These are phyloP conservation scores for Drosophila falleni DNA, from an alignment of 2,888 invertebrate species.

Conservation along the genomic window DNA sequence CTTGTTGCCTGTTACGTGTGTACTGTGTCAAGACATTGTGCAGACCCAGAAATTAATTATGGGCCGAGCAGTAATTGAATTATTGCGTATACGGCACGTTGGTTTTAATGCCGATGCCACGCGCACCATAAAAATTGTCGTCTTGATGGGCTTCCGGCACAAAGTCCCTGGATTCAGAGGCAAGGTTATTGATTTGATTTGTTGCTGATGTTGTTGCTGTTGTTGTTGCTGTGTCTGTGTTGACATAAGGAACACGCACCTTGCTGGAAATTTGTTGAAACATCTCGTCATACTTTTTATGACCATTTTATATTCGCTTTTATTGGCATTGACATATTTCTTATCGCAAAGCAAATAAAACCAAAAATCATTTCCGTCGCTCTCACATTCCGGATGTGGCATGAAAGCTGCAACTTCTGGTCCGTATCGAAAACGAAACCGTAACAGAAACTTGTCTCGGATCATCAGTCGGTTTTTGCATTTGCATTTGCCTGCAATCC, in stretches of 20 bases:
- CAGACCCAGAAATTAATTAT: slow-evolving; percentile 57
- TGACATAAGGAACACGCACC: slow-evolving; percentile 43
- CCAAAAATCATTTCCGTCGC: slow-evolving; percentile 63
- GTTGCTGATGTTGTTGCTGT: slow-evolving; percentile 15
- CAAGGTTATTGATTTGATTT: slow-evolving; percentile 68
- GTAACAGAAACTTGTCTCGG: slow-evolving; percentile 9
- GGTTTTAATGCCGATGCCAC: slow-evolving; percentile 60
- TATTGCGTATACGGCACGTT: slow-evolving; percentile 65
- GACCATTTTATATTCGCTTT: slow-evolving; percentile 65
- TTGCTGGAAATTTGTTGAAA: slow-evolving; percentile 44
- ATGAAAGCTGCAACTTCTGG: slow-evolving; percentile 16
- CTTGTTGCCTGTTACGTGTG: neutral
- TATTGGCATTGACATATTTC: slow-evolving; percentile 71
- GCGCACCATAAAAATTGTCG: slow-evolving; percentile 59
- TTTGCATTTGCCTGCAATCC: slow-evolving; percentile 45
- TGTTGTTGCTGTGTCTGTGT: slow-evolving; percentile 9
- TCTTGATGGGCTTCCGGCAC: slow-evolving; percentile 17
- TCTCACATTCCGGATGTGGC: slow-evolving; percentile 40
- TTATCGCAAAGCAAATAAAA: slow-evolving; percentile 62
- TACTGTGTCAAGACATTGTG: neutral
- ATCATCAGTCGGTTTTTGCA: slow-evolving; percentile 10
- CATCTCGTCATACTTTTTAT: slow-evolving; percentile 64
- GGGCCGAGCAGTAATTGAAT: slow-evolving; percentile 58
- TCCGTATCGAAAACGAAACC: neutral
- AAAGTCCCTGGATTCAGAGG: slow-evolving; percentile 10